These are phyloP conservation scores for Fundulus diaphanus DNA, from an alignment of 2,797 vertebrate species.

Conservation along the genomic window DNA sequence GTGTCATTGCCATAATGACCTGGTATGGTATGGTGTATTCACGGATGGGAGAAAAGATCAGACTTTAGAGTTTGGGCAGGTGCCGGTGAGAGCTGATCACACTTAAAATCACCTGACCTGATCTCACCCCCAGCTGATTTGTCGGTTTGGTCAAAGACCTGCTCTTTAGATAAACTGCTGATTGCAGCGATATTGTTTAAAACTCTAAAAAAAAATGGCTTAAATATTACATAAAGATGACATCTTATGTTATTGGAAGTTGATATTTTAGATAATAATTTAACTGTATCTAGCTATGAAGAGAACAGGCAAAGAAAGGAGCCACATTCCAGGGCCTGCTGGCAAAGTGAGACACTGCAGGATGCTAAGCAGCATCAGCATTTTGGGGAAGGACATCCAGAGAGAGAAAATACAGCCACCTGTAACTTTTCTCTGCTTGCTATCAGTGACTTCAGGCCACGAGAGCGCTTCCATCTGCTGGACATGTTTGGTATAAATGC, in stretches of 20 bases:
- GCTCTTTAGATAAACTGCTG: neutral
- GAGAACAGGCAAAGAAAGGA: slow-evolving; percentile 11
- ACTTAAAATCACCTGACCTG: no score
- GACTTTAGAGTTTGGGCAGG: no score
- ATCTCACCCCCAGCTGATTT: no score
- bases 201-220: no score
- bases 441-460: slow-evolving; percentile 33
- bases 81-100: no score
- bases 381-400: slow-evolving; percentile 20
- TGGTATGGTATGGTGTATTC: no score
- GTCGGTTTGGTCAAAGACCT: no score
- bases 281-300: neutral
- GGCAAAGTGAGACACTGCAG: slow-evolving; percentile 29
- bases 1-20: no score
- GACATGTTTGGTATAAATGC: slow-evolving; percentile 63
- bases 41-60: no score
- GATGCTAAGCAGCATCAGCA: slow-evolving; percentile 13
- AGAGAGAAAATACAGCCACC: slow-evolving; percentile 29
- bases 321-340: slow-evolving; percentile 33
- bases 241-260: neutral
- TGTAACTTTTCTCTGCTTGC: slow-evolving; percentile 40
- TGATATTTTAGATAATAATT: neutral
- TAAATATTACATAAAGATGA: neutral
- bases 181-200: no score
- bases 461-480: slow-evolving; percentile 53